Evolutionary conservation across 2,113 vertebrate genomes (phyloP).

Genomic region (Melanotaenia duboulayi): DNA sequence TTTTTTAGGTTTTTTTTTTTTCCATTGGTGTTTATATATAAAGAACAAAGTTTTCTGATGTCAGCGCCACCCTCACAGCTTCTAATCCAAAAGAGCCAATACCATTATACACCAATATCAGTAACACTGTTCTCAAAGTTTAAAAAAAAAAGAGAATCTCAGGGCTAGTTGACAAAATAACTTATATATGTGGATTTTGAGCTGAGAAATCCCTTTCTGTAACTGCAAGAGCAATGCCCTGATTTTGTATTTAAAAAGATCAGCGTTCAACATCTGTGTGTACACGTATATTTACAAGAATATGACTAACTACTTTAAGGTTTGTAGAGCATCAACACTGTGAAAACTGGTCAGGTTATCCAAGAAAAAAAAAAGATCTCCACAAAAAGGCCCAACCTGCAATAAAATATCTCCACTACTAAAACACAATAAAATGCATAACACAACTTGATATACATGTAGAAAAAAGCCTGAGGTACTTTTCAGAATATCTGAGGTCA

Average conservation of each 20-base stretch:
- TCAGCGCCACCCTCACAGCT: constrained; percentile 67
- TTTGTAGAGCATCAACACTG: constrained; percentile 70
- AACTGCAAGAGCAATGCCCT: constrained; percentile 69
- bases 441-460: constrained; percentile 79
- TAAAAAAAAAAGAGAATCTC: not conserved
- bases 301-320: constrained; percentile 62
- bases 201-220: constrained; percentile 59
- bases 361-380: constrained; percentile 42
- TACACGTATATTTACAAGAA: constrained; percentile 74
- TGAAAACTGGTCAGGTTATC: constrained; percentile 60
- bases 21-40: not conserved
- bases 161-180: constrained; percentile 59
- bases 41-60: constrained; percentile 51
- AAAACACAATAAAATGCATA: constrained; percentile 81
- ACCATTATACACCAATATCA: constrained; percentile 60
- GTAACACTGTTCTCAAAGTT: constrained; percentile 14
- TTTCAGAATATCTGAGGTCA: constrained; percentile 83
- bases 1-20: too few species aligned
- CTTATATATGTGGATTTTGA: constrained; percentile 47
- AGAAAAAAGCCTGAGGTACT: constrained; percentile 84
- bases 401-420: constrained; percentile 79
- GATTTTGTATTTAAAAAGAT: constrained; percentile 54
- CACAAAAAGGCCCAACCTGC: constrained; percentile 63
- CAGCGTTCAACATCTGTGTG: constrained; percentile 63
- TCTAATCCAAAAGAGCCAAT: constrained; percentile 65